Evolutionary conservation across 2,888 invertebrate genomes (phyloP).

Genomic region (Acheta domesticus): DNA sequence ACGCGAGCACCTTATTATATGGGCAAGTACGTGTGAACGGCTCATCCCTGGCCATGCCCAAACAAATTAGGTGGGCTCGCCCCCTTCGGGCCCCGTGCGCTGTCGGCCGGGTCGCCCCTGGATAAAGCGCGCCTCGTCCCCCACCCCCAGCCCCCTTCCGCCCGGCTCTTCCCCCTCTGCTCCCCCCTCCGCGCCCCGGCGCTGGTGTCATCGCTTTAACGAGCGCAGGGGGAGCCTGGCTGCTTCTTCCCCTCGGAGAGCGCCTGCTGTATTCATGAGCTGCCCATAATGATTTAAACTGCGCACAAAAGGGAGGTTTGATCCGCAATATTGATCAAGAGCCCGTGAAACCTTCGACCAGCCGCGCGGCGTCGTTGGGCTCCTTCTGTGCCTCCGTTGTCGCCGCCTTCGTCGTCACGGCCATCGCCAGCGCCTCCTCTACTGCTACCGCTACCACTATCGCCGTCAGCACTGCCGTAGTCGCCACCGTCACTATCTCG

Average conservation of each 20-base stretch:
- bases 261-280: neutral
- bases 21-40: neutral
- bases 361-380: neutral
- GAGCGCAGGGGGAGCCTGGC: neutral
- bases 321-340: slow-evolving; percentile 18
- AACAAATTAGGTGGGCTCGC: neutral
- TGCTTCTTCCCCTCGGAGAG: neutral
- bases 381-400: slow-evolving; percentile 1
- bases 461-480: no score
- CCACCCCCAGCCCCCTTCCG: neutral
- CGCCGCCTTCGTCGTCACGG: neutral
- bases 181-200: neutral
- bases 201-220: slow-evolving; percentile 18
- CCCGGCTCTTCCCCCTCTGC: neutral
- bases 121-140: no score
- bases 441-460: no score
- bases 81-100: neutral
- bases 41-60: slow-evolving; percentile 6
- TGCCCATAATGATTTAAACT: slow-evolving; percentile 18
- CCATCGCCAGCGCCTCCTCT: no score
- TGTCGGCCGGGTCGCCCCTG: no score
- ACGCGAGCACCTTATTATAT: slow-evolving; percentile 1
- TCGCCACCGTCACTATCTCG: no score
- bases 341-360: neutral
- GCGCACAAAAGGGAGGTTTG: slow-evolving; percentile 18